Conservation (phyloP, 2,888 invertebrate species). For the Pristionchus arcanus region DNA sequence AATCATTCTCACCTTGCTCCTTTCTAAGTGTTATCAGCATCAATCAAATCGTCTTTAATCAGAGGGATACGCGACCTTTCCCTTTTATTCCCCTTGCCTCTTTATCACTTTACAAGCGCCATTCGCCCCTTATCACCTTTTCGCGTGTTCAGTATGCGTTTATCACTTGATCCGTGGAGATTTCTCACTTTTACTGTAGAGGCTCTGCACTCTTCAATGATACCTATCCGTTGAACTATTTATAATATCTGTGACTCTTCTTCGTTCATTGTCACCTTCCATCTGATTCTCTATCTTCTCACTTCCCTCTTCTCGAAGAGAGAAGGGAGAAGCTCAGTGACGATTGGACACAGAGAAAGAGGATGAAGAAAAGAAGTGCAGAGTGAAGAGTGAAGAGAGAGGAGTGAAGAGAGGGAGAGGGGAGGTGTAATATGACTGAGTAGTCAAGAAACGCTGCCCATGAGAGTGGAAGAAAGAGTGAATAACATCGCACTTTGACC, state of each 20-base stretch:
- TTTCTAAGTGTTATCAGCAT: slow-evolving; percentile 21
- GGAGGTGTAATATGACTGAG: slow-evolving; percentile 38
- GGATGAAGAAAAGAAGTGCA: not conserved
- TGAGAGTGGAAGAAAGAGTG: not conserved
- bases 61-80: not conserved
- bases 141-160: not conserved
- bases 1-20: not conserved
- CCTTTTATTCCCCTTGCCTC: not conserved
- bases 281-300: not conserved
- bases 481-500: not conserved
- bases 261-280: not conserved
- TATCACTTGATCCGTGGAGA: no score
- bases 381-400: not conserved
- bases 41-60: not conserved
- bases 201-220: not conserved
- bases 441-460: slow-evolving; percentile 7
- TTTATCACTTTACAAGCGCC: not conserved
- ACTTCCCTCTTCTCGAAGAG: not conserved
- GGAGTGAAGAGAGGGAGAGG: slow-evolving; percentile 9
- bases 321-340: not conserved
- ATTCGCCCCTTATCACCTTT: not conserved
- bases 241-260: not conserved
- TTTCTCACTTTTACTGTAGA: not conserved
- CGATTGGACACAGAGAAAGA: not conserved
- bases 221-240: no score